phyloP scores from a whole-genome alignment of 1,140 invertebrate species.

The Penaeus vannamei region DNA sequence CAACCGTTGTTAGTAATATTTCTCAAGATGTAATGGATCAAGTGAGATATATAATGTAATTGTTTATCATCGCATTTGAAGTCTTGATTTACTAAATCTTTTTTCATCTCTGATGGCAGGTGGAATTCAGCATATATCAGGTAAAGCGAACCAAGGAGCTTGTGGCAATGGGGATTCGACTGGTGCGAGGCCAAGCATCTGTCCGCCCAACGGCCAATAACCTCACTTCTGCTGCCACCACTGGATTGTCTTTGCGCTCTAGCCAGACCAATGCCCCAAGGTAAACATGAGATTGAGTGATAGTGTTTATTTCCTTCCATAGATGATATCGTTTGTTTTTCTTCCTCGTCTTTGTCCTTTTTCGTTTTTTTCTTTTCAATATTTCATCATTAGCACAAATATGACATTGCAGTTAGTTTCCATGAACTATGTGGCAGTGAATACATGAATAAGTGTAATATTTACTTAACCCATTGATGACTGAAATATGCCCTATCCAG shows the following conservation, averaged over 20 bases:
- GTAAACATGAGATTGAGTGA: not conserved
- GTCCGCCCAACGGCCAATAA: conserved; percentile 11
- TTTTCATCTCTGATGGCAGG: conserved; percentile 26
- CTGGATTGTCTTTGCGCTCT: conserved; percentile 9
- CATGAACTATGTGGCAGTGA: no score
- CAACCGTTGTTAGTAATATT: not conserved
- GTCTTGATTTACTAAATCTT: not conserved
- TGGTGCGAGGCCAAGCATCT: conserved; percentile 39
- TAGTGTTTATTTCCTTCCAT: not conserved
- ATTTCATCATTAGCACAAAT: not conserved
- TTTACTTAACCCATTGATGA: no score
- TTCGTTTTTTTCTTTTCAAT: not conserved
- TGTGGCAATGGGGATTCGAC: conserved; percentile 58
- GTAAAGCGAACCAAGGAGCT: conserved; percentile 66
- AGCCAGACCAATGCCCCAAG: conserved; percentile 30
- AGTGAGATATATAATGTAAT: not conserved
- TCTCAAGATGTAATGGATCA: no score
- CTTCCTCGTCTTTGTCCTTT: not conserved
- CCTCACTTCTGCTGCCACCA: conserved; percentile 43
- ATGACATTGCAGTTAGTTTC: not conserved
- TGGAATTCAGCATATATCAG: conserved; percentile 62
- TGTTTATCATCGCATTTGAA: not conserved
- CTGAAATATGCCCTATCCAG: no score
- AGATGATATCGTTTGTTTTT: not conserved
- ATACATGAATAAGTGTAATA: no score